Base-by-base conservation (phyloP, 2,888 invertebrate genomes). In the Cerastis rubricosa region DNA sequence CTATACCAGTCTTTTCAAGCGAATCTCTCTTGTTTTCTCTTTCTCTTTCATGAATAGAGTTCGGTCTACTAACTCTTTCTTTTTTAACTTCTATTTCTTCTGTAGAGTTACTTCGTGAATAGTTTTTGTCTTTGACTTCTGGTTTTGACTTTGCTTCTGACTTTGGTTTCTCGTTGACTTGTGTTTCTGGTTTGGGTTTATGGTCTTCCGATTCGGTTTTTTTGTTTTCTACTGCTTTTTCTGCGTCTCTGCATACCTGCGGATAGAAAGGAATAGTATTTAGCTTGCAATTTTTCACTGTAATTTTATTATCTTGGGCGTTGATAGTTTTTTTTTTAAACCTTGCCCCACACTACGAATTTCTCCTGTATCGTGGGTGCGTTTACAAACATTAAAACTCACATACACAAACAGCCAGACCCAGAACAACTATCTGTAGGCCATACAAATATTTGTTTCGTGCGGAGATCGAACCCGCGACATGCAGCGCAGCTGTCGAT, bases 161-260 rank as follows among this genome's bases (percentile, higher is more conserved):
- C 90, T 92, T 93, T 90, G 91, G 90, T 90, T 89, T 91, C n/a
- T 90, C 87, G 84, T 78, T 78, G 76, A 76, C 76, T 82, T 81
- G 47, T 8, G 89, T 89, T 74, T 84, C 84, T 45, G 85, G 78
- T 67, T 77, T 84, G 68, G 71, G 29, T 43, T 35, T 64, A 0
- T 19, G 22, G 43, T 77, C 66, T 73, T 79, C 81, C 4, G 83
- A 9, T 59, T 91, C 93, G 49, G 91, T 83, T 88, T 93, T 93
- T 74, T 95, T 93, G 81, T 94, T 93, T 89, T 96, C 95, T 45
- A 97, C 95, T n/a, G 93, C 94, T 83, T 95, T 94, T 76, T 96
- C 96, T 66, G 96, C 96, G 81, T 96, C 96, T 89, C 94, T 91
- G 89, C 96, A 96, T 81, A 96, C 96, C 96, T 96, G 90, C 4